Conservation (phyloP, 2,797 vertebrate species). For the Euthynnus affinis region DNA sequence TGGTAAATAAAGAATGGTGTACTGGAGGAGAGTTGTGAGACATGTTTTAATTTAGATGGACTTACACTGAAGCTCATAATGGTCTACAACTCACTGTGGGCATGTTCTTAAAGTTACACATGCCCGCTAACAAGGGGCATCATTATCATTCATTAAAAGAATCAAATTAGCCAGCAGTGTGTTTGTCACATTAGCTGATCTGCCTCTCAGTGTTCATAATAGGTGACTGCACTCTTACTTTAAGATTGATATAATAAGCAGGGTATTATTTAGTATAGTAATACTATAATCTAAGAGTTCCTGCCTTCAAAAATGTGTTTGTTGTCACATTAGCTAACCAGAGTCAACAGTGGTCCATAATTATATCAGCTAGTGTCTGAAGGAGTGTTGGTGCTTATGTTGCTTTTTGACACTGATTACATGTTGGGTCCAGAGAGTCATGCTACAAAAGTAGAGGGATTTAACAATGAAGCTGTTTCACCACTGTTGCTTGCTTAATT, state of each 20-base stretch:
- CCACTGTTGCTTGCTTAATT: slow-evolving; percentile 18
- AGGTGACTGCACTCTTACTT: not conserved
- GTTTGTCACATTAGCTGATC: not conserved
- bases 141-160: slow-evolving; percentile 22
- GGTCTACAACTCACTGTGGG: not conserved
- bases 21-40: not conserved
- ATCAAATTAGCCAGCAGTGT: not conserved
- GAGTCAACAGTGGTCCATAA: slow-evolving; percentile 38
- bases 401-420: slow-evolving; percentile 68
- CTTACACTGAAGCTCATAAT: too few relatives aligned
- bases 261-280: slow-evolving; percentile 29
- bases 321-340: slow-evolving; percentile 27
- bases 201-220: not conserved
- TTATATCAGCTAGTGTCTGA: slow-evolving; percentile 50
- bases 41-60: not conserved
- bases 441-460: slow-evolving; percentile 4
- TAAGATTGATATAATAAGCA: not conserved
- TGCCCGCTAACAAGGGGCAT: not conserved
- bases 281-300: slow-evolving; percentile 1
- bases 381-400: slow-evolving; percentile 49
- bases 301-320: slow-evolving; percentile 25
- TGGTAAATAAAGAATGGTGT: not conserved
- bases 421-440: slow-evolving; percentile 33
- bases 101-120: not conserved
- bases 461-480: slow-evolving; percentile 18